Evolutionary conservation across 2,797 vertebrate species (phyloP), one percentile per base, ranked within the genome.

Genomic region (Triplophysa bombifrons): DNA sequence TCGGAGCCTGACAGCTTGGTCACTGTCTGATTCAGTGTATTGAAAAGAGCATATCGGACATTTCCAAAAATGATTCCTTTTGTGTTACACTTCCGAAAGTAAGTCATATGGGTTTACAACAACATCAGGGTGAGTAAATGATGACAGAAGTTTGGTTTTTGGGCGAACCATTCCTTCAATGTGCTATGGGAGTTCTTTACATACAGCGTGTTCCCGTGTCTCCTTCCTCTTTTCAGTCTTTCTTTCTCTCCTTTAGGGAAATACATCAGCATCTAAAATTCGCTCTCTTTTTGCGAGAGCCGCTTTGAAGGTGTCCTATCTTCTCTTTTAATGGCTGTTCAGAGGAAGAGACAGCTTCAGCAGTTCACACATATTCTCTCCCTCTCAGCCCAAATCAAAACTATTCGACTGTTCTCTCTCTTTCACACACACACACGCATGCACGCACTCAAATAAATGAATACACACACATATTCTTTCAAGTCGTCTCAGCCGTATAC

Each of bases 371-470:
- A 76, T 65, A 60, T 72, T 80, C 68, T 46, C 77, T 50, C 61
- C 48, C 78, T 72, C 69, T 72, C 78, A 63, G 58, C 65, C 55
- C 56, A 66, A 76, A 78, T 80, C 71, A 44, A 72, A 80, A 73
- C 63, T 67, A 80, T 80, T 73, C 70, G 66, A 80, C 51, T 67
- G 19, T 69, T 34, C 75, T 41, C 22, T n/a, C 53, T n/a, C 17
- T 51, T 13, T 46, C 44, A 91, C 34, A 34, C 27, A 91, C 34
- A 34, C 27, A 30, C 27, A 30, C 27, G 27, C 60, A 88, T 89
- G 88, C 89, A 53, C 25, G 55, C 65, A 68, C 68, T 64, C 60
- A 88, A 84, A 89, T 88, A 86, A 87, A 84, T 83, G 84, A 86
- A 72, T 53, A 63, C 72, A 76, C 72, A 14, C 72, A 14, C 72